Percentiles rank a stretch among this genome's conserved stretches.
Conservation (phyloP, 64 coral and sea anemone species). For the Actinia tenebrosa region DNA sequence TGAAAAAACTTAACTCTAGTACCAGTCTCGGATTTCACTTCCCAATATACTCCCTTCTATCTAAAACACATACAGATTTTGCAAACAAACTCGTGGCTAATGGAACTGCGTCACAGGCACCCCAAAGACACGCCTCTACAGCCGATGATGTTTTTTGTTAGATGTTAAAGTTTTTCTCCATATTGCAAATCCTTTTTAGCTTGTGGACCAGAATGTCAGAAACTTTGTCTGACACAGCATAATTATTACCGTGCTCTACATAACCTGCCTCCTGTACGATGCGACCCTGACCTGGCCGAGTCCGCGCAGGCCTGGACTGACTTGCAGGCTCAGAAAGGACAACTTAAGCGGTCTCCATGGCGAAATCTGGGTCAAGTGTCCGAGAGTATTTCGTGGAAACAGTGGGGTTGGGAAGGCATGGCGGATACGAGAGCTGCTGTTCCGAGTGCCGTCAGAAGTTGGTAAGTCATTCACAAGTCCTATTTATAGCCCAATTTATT, state of each 20-base stretch:
- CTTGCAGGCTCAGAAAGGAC: slow-evolving; percentile 12
- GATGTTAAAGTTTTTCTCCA: background rate
- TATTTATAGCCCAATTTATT: background rate
- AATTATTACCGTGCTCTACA: slow-evolving; percentile 77
- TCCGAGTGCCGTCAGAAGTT: slow-evolving; percentile 38
- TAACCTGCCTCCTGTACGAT: slow-evolving; percentile 48
- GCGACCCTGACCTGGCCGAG: slow-evolving; percentile 55
- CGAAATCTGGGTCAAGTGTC: background rate
- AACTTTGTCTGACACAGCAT: slow-evolving; percentile 51
- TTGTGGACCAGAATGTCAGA: slow-evolving; percentile 52
- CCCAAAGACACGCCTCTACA: too few relatives aligned
- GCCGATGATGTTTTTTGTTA: too few relatives aligned
- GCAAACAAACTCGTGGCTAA: too few relatives aligned
- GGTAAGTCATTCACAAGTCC: background rate
- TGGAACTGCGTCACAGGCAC: too few relatives aligned
- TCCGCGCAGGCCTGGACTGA: slow-evolving; percentile 72
- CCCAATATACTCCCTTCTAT: background rate
- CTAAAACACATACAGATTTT: too few relatives aligned
- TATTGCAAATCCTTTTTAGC: slow-evolving; percentile 19
- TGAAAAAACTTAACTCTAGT: background rate
- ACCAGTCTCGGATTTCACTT: background rate
- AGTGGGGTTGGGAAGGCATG: slow-evolving; percentile 51
- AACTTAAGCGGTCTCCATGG: slow-evolving; percentile 9
- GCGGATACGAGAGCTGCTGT: slow-evolving; percentile 22
- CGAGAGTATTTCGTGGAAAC: slow-evolving; percentile 51